These are phyloP conservation scores for Trematomus bernacchii DNA, from an alignment of 2,797 vertebrate species.

Conservation along the genomic window DNA sequence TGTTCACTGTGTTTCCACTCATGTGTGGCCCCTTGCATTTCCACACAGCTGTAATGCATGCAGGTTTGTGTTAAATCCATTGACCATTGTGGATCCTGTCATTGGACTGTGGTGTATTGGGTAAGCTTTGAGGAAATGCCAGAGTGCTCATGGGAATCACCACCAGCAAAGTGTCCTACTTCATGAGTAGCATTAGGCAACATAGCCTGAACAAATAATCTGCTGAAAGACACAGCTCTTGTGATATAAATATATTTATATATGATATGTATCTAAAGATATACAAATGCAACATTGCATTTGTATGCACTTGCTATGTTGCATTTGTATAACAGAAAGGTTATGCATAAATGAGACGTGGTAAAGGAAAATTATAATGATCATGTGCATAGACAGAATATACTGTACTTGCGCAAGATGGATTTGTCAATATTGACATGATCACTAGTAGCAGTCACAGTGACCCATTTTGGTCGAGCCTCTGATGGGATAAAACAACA, in stretches of 20 bases:
- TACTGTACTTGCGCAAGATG: conserved; percentile 3
- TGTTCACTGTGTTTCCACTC: background rate
- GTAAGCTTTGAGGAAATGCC: conserved; percentile 79
- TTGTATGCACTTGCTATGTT: background rate
- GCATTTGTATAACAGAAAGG: conserved; percentile 12
- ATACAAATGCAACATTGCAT: background rate
- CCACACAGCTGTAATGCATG: conserved; percentile 56
- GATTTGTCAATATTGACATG: conserved; percentile 64
- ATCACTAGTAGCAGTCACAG: conserved; percentile 31
- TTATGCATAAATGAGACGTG: background rate
- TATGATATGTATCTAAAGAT: background rate
- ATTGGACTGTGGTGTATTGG: conserved; percentile 54
- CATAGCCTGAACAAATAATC: conserved; percentile 48
- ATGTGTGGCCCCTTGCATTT: conserved; percentile 41
- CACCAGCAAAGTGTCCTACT: conserved; percentile 47
- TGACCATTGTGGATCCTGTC: conserved; percentile 56
- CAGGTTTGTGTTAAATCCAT: conserved; percentile 75
- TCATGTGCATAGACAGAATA: background rate
- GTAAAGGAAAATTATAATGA: background rate
- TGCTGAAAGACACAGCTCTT: background rate
- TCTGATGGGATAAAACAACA: conserved; percentile 53
- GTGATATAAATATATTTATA: background rate
- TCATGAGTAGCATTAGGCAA: conserved; percentile 42
- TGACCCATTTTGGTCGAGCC: conserved; percentile 44
- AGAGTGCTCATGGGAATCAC: conserved; percentile 67